Evolutionary conservation across 2,888 invertebrate species (phyloP), one percentile per base, ranked within the genome.

Genomic region (Ophion ellenae): DNA sequence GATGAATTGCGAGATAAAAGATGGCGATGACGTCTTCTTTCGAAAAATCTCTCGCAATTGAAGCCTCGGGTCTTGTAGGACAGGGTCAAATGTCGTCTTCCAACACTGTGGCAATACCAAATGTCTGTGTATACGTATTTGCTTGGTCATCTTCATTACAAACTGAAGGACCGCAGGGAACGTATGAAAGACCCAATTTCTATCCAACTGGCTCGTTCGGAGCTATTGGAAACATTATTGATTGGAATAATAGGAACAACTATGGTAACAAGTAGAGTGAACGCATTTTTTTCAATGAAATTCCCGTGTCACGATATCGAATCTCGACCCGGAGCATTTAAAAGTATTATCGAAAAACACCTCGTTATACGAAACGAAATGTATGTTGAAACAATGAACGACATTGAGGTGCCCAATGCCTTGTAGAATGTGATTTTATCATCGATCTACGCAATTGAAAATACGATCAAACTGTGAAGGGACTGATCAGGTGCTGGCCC

Each of bases 21-120:
- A 78, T 63, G 36, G 11, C 36, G 20, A 47, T 69, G 28, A 47
- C 32, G 45, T 82, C 69, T 77, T 17, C 11, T 76, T 63, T 77
- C 28, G 45, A 64, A 61, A 71, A 77, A 40, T 40, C 70, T 76
- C 70, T 76, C 71, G 53, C 73, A 73, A 77, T 57, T 1, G 61
- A 28, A 71, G 57, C 57, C 69, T 40, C 53, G 63, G 77, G 40
- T 57, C 61, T 47, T 77, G 71, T 67, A 66, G 32, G 45, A 77
- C 36, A 63, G 70, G 79, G 80, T 84, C 80, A 84, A 66, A 64
- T 81, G 77, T 84, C 77, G 67, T 69, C 28, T 73, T 53, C 73
- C 61, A 61, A 36, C 64, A 45, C 32, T 73, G n/a, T 20, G 57
- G 36, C 24, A 63, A 20, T 45, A 75, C 36, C 36, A 24, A 45